Conservation (phyloP, 2,888 invertebrate genomes). For the Caenorhabditis zanzibari region DNA sequence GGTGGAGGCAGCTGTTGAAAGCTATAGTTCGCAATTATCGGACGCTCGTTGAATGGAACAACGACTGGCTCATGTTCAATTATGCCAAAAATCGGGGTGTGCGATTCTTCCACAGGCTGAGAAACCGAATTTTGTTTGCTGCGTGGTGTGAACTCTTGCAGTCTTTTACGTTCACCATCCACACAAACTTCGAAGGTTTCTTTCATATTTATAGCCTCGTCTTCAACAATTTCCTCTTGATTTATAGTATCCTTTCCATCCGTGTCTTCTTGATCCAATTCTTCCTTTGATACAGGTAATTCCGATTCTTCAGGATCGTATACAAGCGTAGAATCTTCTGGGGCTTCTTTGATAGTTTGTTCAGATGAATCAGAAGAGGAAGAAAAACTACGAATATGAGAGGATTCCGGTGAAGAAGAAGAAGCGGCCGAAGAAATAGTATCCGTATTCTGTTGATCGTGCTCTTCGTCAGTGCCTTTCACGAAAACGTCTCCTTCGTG, state of each 20-base stretch:
- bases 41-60: slow-evolving; percentile 37
- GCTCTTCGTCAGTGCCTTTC: neutral
- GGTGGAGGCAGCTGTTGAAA: neutral
- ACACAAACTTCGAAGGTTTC: slow-evolving; percentile 14
- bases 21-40: neutral
- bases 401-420: too few species aligned
- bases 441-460: neutral
- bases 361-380: too few species aligned
- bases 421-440: too few species aligned
- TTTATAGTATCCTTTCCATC: neutral
- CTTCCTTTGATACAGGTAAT: too few species aligned
- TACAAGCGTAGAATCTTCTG: too few species aligned
- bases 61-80: slow-evolving; percentile 27
- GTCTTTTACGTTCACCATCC: slow-evolving; percentile 20
- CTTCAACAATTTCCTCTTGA: slow-evolving; percentile 1
- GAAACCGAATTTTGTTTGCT: neutral
- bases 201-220: neutral
- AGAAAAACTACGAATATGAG: too few species aligned
- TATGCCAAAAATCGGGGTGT: slow-evolving; percentile 7
- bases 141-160: slow-evolving; percentile 25
- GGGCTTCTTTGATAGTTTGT: too few species aligned
- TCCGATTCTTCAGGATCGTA: too few species aligned
- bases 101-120: neutral
- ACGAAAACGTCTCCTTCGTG: neutral
- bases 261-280: too few species aligned